Conservation (phyloP, 2,113 vertebrate genomes). For the Hemichromis elongatus region DNA sequence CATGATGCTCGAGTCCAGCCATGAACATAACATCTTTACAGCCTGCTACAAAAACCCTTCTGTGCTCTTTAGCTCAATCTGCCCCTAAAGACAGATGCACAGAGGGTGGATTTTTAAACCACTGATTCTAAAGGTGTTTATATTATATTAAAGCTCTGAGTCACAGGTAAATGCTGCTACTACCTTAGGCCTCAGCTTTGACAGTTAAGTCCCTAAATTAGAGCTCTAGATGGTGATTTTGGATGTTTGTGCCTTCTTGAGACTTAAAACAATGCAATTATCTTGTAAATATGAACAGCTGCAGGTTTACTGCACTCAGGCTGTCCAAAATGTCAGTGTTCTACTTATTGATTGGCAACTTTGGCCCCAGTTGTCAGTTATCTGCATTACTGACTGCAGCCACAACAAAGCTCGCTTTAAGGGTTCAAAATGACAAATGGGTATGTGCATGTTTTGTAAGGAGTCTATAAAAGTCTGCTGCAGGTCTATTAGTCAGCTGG, state of each 20-base stretch:
- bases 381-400: background rate
- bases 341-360: background rate
- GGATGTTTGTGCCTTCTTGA: background rate
- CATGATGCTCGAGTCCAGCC: background rate
- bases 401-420: background rate
- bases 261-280: background rate
- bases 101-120: background rate
- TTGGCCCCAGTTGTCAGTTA: background rate
- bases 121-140: background rate
- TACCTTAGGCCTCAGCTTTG: background rate
- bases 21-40: background rate
- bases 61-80: background rate
- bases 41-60: background rate
- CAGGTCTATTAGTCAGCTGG: background rate
- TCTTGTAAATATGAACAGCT: background rate
- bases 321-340: rapidly evolving
- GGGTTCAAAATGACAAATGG: background rate
- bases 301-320: background rate
- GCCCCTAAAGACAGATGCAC: background rate
- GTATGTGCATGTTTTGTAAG: rapidly evolving
- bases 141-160: background rate
- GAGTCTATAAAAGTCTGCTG: background rate
- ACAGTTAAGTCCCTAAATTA: background rate
- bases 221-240: background rate
- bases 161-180: background rate